phyloP scores from a whole-genome alignment of 1,140 invertebrate genomes.

The Danaus plexippus region DNA sequence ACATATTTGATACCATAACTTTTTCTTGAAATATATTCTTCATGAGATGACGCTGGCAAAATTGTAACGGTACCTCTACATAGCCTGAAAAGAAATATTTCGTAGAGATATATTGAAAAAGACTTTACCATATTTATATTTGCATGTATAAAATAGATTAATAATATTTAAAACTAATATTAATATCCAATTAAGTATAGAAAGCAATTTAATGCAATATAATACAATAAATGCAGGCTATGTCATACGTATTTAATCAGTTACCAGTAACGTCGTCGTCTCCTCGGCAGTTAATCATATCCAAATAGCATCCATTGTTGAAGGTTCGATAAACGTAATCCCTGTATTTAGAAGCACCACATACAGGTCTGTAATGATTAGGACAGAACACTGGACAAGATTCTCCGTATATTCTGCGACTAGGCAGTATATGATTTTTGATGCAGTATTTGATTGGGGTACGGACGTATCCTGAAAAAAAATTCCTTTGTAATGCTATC shows the following conservation, averaged over 20 bases:
- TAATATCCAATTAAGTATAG: too few species aligned
- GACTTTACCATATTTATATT: too few species aligned
- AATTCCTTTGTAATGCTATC: neutral
- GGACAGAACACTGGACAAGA: slow-evolving; percentile 57
- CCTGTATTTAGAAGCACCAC: slow-evolving; percentile 39
- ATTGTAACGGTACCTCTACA: slow-evolving; percentile 45
- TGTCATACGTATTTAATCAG: neutral
- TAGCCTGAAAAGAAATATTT: slow-evolving; percentile 36
- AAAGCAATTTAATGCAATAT: too few species aligned
- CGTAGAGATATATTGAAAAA: too few species aligned
- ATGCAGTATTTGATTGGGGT: slow-evolving; percentile 41
- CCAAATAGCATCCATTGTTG: slow-evolving; percentile 48
- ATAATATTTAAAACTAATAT: too few species aligned
- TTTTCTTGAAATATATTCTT: slow-evolving; percentile 53
- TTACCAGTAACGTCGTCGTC: slow-evolving; percentile 41
- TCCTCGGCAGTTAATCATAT: slow-evolving; percentile 53
- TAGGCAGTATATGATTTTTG: slow-evolving; percentile 23
- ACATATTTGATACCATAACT: slow-evolving; percentile 30
- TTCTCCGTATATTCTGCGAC: slow-evolving; percentile 37
- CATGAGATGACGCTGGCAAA: slow-evolving; percentile 45
- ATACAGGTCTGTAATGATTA: slow-evolving; percentile 45
- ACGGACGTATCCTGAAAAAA: slow-evolving; percentile 29
- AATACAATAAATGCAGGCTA: too few species aligned
- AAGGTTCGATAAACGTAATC: slow-evolving; percentile 45
- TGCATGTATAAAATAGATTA: too few species aligned